Conservation (phyloP, 2,113 vertebrate genomes). For the Gopherus flavomarginatus region DNA sequence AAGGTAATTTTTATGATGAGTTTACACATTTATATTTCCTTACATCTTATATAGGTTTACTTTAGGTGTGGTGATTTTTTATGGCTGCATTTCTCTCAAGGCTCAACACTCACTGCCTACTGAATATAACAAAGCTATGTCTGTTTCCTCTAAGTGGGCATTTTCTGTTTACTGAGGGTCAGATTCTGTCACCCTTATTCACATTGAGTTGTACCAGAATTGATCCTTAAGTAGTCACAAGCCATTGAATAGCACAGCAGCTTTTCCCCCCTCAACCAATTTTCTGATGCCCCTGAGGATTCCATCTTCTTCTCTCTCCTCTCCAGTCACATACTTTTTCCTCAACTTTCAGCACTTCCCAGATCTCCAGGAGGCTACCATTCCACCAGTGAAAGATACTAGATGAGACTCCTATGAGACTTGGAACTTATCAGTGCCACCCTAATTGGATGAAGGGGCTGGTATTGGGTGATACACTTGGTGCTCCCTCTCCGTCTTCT, state of each 20-base stretch:
- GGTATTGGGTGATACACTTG: neutral
- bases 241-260: neutral
- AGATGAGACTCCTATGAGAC: neutral
- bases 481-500: neutral
- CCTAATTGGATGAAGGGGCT: neutral
- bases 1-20: rapidly evolving
- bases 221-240: neutral
- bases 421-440: neutral
- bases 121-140: neutral
- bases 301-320: neutral
- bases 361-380: neutral
- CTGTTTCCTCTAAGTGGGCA: neutral
- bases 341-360: neutral
- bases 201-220: neutral
- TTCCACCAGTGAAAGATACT: neutral
- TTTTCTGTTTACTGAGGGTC: neutral
- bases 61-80: neutral
- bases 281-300: neutral
- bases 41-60: neutral
- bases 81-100: neutral
- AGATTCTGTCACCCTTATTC: neutral
- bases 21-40: neutral
- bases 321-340: neutral
- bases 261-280: neutral
- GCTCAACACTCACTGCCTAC: neutral